Evolutionary conservation across 2,797 vertebrate species (phyloP).

Genomic region (Petrocephalus sullivani): DNA sequence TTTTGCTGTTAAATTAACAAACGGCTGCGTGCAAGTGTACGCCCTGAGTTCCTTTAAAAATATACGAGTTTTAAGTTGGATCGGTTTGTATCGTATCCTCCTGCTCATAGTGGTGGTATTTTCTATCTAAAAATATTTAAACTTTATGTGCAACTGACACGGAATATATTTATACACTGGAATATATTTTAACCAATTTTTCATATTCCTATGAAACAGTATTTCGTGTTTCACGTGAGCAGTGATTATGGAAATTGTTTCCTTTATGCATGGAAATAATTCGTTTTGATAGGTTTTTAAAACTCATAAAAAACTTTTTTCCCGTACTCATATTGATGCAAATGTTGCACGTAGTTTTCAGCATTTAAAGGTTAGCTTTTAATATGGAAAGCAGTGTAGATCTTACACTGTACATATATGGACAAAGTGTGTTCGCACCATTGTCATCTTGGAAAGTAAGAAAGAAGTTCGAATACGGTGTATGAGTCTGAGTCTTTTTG

Average conservation of each 20-base stretch:
- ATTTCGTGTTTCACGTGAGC: not conserved
- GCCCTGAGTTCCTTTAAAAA: not conserved
- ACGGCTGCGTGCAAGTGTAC: not conserved
- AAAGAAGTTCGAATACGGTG: not conserved
- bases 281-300: not conserved
- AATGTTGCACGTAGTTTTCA: not conserved
- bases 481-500: not conserved
- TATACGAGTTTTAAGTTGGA: not conserved
- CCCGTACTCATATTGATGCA: not conserved
- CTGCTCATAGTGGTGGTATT: not conserved
- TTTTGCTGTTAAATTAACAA: not conserved
- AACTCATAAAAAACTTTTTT: too few relatives aligned
- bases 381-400: not conserved
- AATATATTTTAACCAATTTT: not conserved
- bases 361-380: not conserved
- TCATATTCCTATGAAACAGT: not conserved
- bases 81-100: not conserved
- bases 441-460: not conserved
- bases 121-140: not conserved
- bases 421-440: not conserved
- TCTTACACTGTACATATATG: not conserved
- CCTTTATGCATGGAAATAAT: not conserved
- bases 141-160: not conserved
- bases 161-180: not conserved
- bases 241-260: not conserved